phyloP scores from a whole-genome alignment of 1,140 invertebrate genomes.

The Maconellicoccus hirsutus region DNA sequence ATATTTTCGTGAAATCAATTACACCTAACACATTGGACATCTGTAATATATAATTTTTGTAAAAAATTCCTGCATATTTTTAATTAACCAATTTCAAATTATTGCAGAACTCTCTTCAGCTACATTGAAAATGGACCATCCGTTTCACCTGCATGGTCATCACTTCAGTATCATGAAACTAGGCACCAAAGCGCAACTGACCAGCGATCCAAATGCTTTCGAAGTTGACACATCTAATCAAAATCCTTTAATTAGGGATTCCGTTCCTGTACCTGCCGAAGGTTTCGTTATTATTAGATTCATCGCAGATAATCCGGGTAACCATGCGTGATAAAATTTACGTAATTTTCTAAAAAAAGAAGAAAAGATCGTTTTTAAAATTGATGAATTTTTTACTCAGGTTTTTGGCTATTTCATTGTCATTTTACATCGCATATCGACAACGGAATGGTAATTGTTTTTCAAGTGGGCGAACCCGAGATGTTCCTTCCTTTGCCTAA shows the following conservation, averaged over 20 bases:
- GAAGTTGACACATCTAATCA: constrained; percentile 47
- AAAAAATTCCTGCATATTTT: too few relatives aligned
- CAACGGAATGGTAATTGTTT: constrained; percentile 39
- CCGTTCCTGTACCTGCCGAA: constrained; percentile 75
- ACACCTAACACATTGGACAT: too few relatives aligned
- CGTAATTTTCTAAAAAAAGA: too few relatives aligned
- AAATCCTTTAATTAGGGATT: constrained; percentile 67
- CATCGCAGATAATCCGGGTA: constrained; percentile 40
- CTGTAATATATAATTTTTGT: too few relatives aligned
- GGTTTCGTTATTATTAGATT: constrained; percentile 52
- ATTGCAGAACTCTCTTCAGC: too few relatives aligned
- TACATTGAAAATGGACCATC: constrained; percentile 51
- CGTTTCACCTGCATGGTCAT: constrained; percentile 81
- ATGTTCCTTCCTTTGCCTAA: constrained; percentile 37
- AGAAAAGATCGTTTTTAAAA: too few relatives aligned
- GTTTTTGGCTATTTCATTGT: constrained; percentile 44
- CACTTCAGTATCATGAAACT: constrained; percentile 53
- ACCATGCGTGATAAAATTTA: too few relatives aligned
- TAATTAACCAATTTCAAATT: too few relatives aligned
- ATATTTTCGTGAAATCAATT: too few relatives aligned
- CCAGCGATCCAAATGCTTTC: neutral
- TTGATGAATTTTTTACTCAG: constrained; percentile 32
- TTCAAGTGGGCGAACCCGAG: constrained; percentile 38
- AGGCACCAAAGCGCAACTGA: constrained; percentile 13
- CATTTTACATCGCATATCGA: constrained; percentile 40